Base-by-base conservation (phyloP, 2,888 invertebrate species). In the Mellilla xanthometata region DNA sequence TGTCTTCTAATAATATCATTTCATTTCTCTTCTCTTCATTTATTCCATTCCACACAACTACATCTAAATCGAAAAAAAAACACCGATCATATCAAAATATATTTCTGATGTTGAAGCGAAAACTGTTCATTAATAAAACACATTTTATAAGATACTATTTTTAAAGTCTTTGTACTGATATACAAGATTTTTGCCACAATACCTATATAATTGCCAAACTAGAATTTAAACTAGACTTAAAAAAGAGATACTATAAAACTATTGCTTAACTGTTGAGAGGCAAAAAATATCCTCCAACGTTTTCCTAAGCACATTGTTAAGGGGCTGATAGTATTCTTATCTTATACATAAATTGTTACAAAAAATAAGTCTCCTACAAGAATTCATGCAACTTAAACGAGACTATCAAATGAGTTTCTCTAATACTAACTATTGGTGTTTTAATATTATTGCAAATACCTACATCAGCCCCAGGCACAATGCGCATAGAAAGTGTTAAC, bases 131-230 rank as follows among this genome's bases (percentile, higher is more conserved):
- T 67, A 63, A 71, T 69, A 70, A 72, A 67, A 68, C 7, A 66
- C 56, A 58, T 52, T 19, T 56, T 29, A 56, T 61, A 56, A 60
- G 63, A 68, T 67, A 56, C 60, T 55, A 41, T 62, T 62, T 68
- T 65, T 74, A 73, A 74, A 77, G 74, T 78, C 76, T 86, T 87
- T 87, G 87, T 87, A 87, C 87, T 87, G 82, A 87, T 85, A 82
- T 83, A 85, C 79, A 85, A 78, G 75, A 76, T 77, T 76, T 74
- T 59, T 58, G 60, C 66, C 65, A 68, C 72, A 72, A 68, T 75
- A 72, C 60, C 59, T 67, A n/a, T n/a, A n/a, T n/a, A 66, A 71
- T 67, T 60, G 65, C 67, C 58, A 68, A 74, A 69, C 60, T 72
- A 61, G 59, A 74, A 72, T 67, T 67, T 68, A 76, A 65, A 67